Evolutionary conservation across 2,797 vertebrate genomes (phyloP).

Genomic region (Mormyrops attenuatus): DNA sequence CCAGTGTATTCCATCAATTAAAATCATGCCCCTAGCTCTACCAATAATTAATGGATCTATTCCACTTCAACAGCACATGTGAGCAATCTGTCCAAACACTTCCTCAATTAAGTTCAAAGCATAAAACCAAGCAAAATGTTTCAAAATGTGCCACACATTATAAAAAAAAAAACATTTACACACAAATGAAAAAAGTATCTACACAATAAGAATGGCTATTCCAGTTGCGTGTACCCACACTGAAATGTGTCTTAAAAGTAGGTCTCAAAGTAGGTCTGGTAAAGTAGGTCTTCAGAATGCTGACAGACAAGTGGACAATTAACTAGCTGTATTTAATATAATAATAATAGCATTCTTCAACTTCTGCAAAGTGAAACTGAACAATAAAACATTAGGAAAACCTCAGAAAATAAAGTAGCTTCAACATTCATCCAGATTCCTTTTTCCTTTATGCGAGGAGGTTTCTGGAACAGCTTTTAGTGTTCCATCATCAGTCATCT

Average conservation of each 20-base stretch:
- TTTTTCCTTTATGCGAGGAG: not conserved
- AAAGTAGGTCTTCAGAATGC: not conserved
- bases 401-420: not conserved
- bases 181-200: not conserved
- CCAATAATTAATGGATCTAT: not conserved
- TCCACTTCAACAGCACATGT: not conserved
- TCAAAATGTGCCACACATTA: not conserved
- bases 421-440: not conserved
- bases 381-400: not conserved
- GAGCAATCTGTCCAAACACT: not conserved
- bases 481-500: constrained; percentile 17
- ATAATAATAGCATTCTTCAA: not conserved
- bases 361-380: not conserved
- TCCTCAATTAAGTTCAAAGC: not conserved
- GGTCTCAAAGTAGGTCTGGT: not conserved
- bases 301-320: not conserved
- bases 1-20: not conserved
- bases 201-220: not conserved
- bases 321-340: not conserved
- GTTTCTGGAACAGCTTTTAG: constrained; percentile 21
- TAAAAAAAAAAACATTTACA: not conserved
- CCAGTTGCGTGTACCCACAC: not conserved
- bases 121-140: not conserved
- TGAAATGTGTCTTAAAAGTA: not conserved
- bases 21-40: not conserved